These are phyloP conservation scores for Panagrolaimus sp. DNA, from an alignment of 1,140 invertebrate genomes.

Conservation along the genomic window DNA sequence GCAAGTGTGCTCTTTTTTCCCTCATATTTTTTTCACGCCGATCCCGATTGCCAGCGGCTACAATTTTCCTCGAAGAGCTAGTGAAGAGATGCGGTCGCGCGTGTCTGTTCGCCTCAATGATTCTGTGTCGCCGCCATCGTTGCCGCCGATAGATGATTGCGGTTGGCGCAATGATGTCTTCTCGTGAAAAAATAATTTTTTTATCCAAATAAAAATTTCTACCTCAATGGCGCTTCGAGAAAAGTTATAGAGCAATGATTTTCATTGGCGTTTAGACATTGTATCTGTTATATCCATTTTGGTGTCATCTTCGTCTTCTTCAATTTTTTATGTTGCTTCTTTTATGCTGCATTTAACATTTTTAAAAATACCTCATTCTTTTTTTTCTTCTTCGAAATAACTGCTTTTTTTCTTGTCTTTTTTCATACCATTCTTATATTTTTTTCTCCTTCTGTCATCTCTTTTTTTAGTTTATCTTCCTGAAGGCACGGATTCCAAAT, in stretches of 20 bases:
- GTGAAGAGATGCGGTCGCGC: background rate
- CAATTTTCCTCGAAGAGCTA: background rate
- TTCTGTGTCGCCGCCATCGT: slow-evolving; percentile 12
- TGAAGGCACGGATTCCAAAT: too few relatives aligned
- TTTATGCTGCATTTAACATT: too few relatives aligned
- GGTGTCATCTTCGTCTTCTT: too few relatives aligned
- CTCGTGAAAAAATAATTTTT: background rate
- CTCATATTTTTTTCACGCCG: slow-evolving; percentile 10
- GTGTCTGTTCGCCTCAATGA: slow-evolving; percentile 13
- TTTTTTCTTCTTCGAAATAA: too few relatives aligned
- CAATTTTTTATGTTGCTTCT: too few relatives aligned
- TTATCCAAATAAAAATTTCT: background rate
- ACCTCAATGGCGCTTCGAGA: slow-evolving; percentile 10
- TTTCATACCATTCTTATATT: too few relatives aligned
- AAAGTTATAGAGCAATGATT: background rate
- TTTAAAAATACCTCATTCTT: too few relatives aligned
- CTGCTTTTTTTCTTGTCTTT: too few relatives aligned
- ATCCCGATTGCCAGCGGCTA: slow-evolving; percentile 14
- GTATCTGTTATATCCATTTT: too few relatives aligned
- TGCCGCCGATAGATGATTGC: slow-evolving; percentile 10
- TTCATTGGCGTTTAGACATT: too few relatives aligned
- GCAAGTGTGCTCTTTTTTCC: slow-evolving; percentile 5
- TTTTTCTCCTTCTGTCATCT: too few relatives aligned
- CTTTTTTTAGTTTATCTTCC: too few relatives aligned
- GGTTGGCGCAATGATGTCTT: slow-evolving; percentile 6